A percentile compares a stretch with the other conserved stretches of the same genome.
Evolutionary conservation across 2,113 vertebrate species (phyloP).

Genomic region (Vireo altiloquus): DNA sequence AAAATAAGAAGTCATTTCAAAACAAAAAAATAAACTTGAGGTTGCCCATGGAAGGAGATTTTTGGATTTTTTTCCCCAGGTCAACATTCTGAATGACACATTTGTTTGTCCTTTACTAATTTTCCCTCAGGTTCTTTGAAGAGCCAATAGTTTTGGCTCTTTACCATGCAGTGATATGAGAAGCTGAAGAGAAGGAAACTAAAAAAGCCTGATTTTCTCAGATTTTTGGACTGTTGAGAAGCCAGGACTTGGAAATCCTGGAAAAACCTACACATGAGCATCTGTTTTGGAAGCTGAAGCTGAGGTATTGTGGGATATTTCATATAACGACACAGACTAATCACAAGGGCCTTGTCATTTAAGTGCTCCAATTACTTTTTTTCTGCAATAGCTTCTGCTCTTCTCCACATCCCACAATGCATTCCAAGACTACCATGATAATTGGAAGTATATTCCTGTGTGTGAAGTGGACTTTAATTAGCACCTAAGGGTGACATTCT

Average conservation of each 20-base stretch:
- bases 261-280: neutral
- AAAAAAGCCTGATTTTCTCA: neutral
- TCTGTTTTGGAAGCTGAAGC: neutral
- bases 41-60: neutral
- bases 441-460: constrained; percentile 39
- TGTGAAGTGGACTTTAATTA: constrained; percentile 24
- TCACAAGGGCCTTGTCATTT: constrained; percentile 7
- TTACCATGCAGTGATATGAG: neutral
- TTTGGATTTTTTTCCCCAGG: neutral
- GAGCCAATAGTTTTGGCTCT: neutral
- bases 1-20: constrained; percentile 9
- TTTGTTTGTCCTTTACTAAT: neutral
- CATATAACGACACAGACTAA: neutral
- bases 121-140: neutral
- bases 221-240: neutral
- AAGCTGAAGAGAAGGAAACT: neutral
- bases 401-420: neutral
- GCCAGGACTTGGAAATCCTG: neutral
- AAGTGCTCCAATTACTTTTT: neutral
- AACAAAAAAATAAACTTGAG: neutral
- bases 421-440: constrained; percentile 20
- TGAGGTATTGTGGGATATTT: constrained; percentile 2
- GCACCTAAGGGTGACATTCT: neutral
- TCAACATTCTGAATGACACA: neutral
- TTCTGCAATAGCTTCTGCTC: neutral